These are phyloP conservation scores for Mycalesis mineus DNA, from an alignment of 2,888 invertebrate species.

Conservation along the genomic window DNA sequence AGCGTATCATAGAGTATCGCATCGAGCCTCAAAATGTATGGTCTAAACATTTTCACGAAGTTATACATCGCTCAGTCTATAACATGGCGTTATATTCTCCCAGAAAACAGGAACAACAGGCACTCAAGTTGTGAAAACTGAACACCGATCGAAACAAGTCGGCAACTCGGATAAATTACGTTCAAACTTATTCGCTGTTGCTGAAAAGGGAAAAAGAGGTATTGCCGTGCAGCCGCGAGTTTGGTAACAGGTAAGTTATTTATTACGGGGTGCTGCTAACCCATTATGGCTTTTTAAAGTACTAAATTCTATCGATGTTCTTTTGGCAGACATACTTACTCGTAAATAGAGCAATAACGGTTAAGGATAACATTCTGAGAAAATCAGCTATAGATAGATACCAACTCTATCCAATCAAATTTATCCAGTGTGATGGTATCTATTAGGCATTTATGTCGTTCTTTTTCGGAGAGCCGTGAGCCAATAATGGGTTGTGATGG, in stretches of 20 bases:
- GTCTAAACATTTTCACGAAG: not conserved
- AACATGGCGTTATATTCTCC: not conserved
- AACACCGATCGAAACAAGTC: constrained; percentile 1
- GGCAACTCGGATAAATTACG: constrained; percentile 7
- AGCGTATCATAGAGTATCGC: not conserved
- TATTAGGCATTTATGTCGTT: too few relatives aligned
- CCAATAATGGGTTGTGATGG: too few relatives aligned
- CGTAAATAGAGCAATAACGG: not conserved
- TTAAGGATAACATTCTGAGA: too few relatives aligned
- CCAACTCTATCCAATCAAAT: too few relatives aligned
- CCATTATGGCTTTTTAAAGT: too few relatives aligned
- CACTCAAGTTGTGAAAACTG: not conserved
- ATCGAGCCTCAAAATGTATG: not conserved
- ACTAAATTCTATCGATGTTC: too few relatives aligned
- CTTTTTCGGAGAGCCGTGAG: too few relatives aligned
- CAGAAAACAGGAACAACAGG: not conserved
- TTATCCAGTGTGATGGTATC: too few relatives aligned
- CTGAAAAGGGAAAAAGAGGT: not conserved
- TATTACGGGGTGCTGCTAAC: not conserved
- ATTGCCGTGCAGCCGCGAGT: not conserved
- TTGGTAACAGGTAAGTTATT: not conserved
- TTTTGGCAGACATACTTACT: too few relatives aligned
- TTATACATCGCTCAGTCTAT: not conserved
- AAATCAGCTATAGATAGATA: too few relatives aligned
- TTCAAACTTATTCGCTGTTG: constrained; percentile 3